A percentile compares a stretch with the other conserved stretches of the same genome.
Conservation (phyloP, 2,888 invertebrate species). For the Leptothorax acervorum region DNA sequence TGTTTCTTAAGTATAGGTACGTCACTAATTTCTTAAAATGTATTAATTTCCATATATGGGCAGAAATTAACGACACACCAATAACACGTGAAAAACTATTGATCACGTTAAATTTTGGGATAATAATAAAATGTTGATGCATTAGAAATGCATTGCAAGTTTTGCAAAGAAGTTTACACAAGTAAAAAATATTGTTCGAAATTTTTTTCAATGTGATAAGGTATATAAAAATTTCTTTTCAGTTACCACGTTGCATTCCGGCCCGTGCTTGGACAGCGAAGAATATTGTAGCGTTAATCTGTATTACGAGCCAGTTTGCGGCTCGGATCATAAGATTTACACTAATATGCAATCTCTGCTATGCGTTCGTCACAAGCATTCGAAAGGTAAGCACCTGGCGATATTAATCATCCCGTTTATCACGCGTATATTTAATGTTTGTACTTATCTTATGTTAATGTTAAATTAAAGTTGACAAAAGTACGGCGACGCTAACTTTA, state of each 20-base stretch:
- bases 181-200: background rate
- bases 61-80: background rate
- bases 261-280: constrained; percentile 42
- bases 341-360: constrained; percentile 74
- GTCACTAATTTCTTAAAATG: background rate
- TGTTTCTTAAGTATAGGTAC: background rate
- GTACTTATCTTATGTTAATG: constrained; percentile 32
- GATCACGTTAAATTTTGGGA: background rate
- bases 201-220: background rate
- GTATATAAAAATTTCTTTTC: background rate
- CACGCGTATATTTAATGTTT: background rate
- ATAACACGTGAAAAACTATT: background rate
- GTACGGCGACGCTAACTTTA: constrained; percentile 7
- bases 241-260: constrained; percentile 46
- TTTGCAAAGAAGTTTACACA: background rate
- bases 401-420: background rate
- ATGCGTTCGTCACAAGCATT: constrained; percentile 67
- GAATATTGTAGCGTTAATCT: constrained; percentile 67
- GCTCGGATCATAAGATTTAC: constrained; percentile 74
- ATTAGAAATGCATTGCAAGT: background rate
- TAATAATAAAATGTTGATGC: background rate
- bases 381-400: constrained; percentile 1
- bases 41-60: background rate
- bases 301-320: constrained; percentile 76
- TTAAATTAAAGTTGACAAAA: constrained; percentile 60